Percentiles rank a stretch among this genome's conserved stretches.
These are phyloP conservation scores for Saccostrea glomerata DNA, from an alignment of 1,140 invertebrate genomes.

Conservation along the genomic window DNA sequence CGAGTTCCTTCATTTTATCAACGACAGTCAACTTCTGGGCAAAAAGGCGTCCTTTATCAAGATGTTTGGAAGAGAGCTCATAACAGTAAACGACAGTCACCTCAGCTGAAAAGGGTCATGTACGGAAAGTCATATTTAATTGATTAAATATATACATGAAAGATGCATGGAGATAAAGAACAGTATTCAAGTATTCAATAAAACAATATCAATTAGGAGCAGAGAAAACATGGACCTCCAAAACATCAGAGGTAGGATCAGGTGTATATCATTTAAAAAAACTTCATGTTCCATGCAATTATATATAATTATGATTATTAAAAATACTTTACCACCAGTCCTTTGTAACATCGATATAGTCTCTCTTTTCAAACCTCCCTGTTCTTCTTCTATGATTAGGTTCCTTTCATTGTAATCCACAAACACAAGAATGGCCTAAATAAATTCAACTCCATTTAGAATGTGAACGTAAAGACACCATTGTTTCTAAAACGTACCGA, in stretches of 20 bases:
- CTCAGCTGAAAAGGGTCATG: background rate
- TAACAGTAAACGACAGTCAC: background rate
- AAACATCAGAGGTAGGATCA: too few species aligned
- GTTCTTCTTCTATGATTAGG: background rate
- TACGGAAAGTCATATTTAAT: too few species aligned
- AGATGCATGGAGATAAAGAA: too few species aligned
- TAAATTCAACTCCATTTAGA: background rate
- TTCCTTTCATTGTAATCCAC: conserved; percentile 20
- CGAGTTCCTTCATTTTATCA: background rate
- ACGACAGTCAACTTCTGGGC: background rate
- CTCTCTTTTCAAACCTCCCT: background rate
- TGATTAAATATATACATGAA: too few species aligned
- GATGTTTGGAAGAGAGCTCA: background rate
- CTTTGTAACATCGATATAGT: background rate
- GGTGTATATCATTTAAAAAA: too few species aligned
- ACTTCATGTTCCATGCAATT: too few species aligned
- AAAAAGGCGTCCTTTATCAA: background rate
- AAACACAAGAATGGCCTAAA: background rate
- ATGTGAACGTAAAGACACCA: too few species aligned
- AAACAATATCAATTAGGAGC: too few species aligned
- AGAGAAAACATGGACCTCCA: too few species aligned
- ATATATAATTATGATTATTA: too few species aligned
- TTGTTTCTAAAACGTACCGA: too few species aligned
- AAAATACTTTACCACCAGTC: background rate
- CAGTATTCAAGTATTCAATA: too few species aligned